These are phyloP conservation scores for Protobothrops mucrosquamatus DNA, from an alignment of 2,113 vertebrate genomes.

Conservation along the genomic window DNA sequence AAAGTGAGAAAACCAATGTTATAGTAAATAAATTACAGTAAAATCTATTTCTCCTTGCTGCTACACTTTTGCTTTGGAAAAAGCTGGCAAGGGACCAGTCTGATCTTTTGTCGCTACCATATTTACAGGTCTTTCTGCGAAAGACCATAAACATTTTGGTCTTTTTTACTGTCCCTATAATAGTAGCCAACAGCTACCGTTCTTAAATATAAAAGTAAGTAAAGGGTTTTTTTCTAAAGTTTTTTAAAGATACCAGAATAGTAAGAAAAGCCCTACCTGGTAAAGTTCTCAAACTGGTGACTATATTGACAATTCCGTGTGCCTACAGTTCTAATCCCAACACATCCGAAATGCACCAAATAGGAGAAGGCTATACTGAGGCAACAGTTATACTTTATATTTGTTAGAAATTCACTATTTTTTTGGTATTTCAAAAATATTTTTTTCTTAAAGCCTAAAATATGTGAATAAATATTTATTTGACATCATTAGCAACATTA, in stretches of 20 bases:
- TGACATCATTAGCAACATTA: not conserved
- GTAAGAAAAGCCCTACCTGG: not conserved
- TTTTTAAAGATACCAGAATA: not conserved
- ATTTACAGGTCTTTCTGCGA: not conserved
- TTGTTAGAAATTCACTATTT: not conserved
- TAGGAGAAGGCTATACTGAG: not conserved
- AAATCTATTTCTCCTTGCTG: not conserved
- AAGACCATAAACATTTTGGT: not conserved
- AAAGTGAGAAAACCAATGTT: not conserved
- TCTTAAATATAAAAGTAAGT: not conserved
- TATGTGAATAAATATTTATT: not conserved
- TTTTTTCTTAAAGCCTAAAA: slow-evolving; percentile 4
- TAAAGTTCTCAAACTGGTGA: not conserved
- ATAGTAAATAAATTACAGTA: not conserved
- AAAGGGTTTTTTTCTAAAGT: not conserved
- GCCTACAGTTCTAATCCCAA: not conserved
- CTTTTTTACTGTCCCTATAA: not conserved
- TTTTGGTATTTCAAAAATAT: slow-evolving; percentile 23
- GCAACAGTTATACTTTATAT: not conserved
- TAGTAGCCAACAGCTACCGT: not conserved
- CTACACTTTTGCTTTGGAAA: not conserved
- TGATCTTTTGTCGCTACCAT: not conserved
- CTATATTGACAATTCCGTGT: not conserved
- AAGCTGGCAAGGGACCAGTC: not conserved
- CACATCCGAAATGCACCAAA: not conserved